Conservation (phyloP, 2,113 vertebrate genomes). For the Chaetura pelagica region DNA sequence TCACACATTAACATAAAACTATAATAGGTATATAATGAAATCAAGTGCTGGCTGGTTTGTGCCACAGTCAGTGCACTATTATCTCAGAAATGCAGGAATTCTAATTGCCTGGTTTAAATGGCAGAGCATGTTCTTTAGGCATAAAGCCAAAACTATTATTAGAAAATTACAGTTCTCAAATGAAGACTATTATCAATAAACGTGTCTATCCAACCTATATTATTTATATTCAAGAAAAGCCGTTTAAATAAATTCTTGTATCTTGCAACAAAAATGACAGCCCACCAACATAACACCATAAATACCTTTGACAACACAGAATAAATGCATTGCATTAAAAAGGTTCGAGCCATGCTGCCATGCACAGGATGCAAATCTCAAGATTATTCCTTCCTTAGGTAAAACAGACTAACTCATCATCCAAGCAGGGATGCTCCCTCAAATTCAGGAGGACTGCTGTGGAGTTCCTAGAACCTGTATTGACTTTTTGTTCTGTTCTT, state of each 20-base stretch:
- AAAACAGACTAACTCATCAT: not conserved
- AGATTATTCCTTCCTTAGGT: not conserved
- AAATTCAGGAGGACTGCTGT: not conserved
- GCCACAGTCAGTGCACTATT: not conserved
- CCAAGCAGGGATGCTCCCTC: not conserved
- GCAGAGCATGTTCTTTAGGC: not conserved
- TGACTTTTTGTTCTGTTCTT: not conserved
- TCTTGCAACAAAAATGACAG: not conserved
- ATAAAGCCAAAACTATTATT: not conserved
- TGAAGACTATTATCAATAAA: not conserved
- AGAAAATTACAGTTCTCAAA: not conserved
- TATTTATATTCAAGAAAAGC: not conserved
- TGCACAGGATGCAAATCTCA: not conserved
- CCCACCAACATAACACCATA: not conserved
- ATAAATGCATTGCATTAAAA: not conserved
- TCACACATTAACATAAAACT: not conserved
- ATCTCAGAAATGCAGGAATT: not conserved
- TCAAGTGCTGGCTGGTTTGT: not conserved
- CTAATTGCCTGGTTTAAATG: not conserved
- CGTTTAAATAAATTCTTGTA: not conserved
- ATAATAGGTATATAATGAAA: not conserved
- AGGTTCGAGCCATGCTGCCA: not conserved
- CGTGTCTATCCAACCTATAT: not conserved
- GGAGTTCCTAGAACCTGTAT: not conserved
- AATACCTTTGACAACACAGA: not conserved